Percentiles rank a stretch among this genome's conserved stretches.
Evolutionary conservation across 2,797 vertebrate genomes (phyloP).

Genomic region (Valencia hispanica): DNA sequence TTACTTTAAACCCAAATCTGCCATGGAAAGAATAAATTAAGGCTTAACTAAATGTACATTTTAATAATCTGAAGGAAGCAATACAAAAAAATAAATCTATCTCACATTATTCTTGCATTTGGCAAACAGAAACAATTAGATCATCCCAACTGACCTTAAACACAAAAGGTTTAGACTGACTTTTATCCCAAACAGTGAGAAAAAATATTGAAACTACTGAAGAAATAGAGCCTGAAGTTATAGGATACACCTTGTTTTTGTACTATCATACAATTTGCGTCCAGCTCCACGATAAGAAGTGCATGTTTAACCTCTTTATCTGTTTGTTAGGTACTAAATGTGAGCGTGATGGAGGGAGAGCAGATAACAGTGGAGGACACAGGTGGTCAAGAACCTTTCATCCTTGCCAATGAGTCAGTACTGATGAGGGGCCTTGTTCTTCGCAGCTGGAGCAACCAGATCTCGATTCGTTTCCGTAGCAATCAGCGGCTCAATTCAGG

Average conservation of each 20-base stretch:
- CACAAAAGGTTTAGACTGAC: background rate
- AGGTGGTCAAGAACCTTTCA: conserved; percentile 85
- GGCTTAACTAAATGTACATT: background rate
- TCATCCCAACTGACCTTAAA: background rate
- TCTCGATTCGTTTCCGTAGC: conserved; percentile 88
- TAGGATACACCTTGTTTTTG: background rate
- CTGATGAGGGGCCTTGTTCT: conserved; percentile 90
- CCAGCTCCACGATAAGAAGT: background rate
- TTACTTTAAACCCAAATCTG: background rate
- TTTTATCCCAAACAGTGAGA: background rate
- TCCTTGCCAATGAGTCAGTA: conserved; percentile 92
- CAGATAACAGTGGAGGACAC: conserved; percentile 88
- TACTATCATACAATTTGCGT: background rate
- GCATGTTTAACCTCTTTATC: conserved; percentile 17
- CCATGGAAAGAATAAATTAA: background rate
- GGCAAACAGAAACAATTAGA: background rate
- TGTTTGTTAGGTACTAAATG: conserved; percentile 87
- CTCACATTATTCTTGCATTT: background rate
- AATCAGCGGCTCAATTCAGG: conserved; percentile 78
- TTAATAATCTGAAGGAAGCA: background rate
- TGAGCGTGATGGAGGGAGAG: conserved; percentile 88
- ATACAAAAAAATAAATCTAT: background rate
- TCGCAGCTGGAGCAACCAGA: conserved; percentile 94
- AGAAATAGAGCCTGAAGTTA: background rate
- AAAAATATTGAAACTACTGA: background rate